phyloP scores from a whole-genome alignment of 2,888 invertebrate species.

The Xanthia icteritia region DNA sequence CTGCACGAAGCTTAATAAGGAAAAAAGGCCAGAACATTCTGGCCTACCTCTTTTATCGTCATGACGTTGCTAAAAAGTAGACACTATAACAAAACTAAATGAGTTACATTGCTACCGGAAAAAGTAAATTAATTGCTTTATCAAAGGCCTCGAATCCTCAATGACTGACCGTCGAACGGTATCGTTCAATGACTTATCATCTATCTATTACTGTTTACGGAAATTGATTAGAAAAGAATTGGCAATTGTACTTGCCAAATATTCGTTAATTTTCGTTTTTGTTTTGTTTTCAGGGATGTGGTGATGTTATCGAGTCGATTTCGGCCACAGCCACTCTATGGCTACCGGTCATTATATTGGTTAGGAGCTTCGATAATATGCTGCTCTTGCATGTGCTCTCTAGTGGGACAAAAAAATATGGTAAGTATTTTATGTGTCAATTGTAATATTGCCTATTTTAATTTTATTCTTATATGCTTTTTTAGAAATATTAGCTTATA shows the following conservation, averaged over 20 bases:
- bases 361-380: neutral
- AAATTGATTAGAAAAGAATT: constrained; percentile 16
- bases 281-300: neutral
- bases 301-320: neutral
- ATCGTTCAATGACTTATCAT: constrained; percentile 47
- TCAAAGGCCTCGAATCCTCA: constrained; percentile 46
- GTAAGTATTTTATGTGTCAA: neutral
- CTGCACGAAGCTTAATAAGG: too few relatives aligned
- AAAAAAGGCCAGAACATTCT: neutral
- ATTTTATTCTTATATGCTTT: neutral
- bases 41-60: neutral
- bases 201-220: constrained; percentile 5
- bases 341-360: neutral
- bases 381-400: neutral
- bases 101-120: constrained; percentile 19
- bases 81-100: neutral
- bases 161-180: constrained; percentile 16
- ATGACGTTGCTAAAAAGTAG: constrained; percentile 7
- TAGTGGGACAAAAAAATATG: neutral
- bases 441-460: neutral
- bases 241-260: neutral
- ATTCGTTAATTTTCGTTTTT: neutral
- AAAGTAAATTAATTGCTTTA: constrained; percentile 28
- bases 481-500: neutral
- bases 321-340: neutral